These are phyloP conservation scores for Dryocosmus kuriphilus DNA, from an alignment of 2,888 invertebrate species.

Conservation along the genomic window DNA sequence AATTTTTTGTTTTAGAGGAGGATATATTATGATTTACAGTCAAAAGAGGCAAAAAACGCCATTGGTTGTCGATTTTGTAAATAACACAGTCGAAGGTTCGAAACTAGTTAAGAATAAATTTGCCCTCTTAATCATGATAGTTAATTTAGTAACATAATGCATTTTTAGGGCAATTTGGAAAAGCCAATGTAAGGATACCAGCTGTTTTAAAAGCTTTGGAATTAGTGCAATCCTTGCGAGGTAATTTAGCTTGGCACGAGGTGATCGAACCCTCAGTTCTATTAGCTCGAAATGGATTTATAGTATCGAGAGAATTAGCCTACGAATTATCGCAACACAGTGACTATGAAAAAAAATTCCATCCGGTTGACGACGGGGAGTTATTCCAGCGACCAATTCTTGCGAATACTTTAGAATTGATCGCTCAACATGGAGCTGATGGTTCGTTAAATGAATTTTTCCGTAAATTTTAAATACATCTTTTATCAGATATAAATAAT, in stretches of 20 bases:
- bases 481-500: constrained; percentile 39
- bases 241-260: constrained; percentile 81
- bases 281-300: constrained; percentile 80
- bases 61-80: constrained; percentile 81
- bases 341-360: constrained; percentile 73
- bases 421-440: constrained; percentile 76
- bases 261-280: constrained; percentile 81
- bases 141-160: not conserved
- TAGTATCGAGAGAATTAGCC: constrained; percentile 78
- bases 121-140: not conserved
- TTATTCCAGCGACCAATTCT: constrained; percentile 78
- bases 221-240: constrained; percentile 80
- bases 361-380: constrained; percentile 77
- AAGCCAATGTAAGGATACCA: constrained; percentile 77
- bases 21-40: constrained; percentile 86
- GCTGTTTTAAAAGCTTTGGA: constrained; percentile 82
- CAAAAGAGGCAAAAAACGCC: constrained; percentile 81
- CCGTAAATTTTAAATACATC: not conserved
- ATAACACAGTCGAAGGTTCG: constrained; percentile 68
- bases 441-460: constrained; percentile 62
- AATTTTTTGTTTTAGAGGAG: constrained; percentile 81
- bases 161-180: constrained; percentile 51
- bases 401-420: constrained; percentile 79
- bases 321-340: constrained; percentile 76
- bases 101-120: not conserved